These are phyloP conservation scores for Isaurus tuberculatus DNA, from an alignment of 92 coral and sea anemone genomes.

Conservation along the genomic window DNA sequence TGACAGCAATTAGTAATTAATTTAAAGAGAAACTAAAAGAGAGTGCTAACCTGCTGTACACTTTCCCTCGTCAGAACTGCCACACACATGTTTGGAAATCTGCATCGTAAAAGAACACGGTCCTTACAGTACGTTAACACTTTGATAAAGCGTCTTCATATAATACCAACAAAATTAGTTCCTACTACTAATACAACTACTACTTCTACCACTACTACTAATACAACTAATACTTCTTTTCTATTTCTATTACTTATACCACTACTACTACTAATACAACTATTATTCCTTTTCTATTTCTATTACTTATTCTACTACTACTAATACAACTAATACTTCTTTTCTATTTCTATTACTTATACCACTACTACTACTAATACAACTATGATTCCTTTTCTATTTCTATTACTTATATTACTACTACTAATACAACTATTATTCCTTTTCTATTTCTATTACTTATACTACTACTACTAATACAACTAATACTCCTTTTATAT, in stretches of 20 bases:
- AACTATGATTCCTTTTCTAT: not conserved
- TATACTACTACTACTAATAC: not conserved
- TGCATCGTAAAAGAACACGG: slow-evolving; percentile 15
- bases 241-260: not conserved
- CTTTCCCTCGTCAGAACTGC: slow-evolving; percentile 94
- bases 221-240: too few species aligned
- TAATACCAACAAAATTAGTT: too few species aligned
- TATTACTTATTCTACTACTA: not conserved
- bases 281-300: not conserved
- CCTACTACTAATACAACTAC: not conserved
- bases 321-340: not conserved
- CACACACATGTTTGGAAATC: slow-evolving; percentile 95
- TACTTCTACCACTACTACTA: not conserved
- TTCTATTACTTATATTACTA: not conserved
- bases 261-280: not conserved
- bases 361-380: not conserved
- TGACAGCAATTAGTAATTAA: not conserved
- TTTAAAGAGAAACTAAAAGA: not conserved
- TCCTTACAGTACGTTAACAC: not conserved
- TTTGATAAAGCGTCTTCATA: not conserved
- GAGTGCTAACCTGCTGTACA: slow-evolving; percentile 79
- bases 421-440: not conserved
- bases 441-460: not conserved
- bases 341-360: not conserved
- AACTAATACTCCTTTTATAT: not conserved